phyloP scores from a whole-genome alignment of 2,113 vertebrate genomes.

The Semnornis frantzii region DNA sequence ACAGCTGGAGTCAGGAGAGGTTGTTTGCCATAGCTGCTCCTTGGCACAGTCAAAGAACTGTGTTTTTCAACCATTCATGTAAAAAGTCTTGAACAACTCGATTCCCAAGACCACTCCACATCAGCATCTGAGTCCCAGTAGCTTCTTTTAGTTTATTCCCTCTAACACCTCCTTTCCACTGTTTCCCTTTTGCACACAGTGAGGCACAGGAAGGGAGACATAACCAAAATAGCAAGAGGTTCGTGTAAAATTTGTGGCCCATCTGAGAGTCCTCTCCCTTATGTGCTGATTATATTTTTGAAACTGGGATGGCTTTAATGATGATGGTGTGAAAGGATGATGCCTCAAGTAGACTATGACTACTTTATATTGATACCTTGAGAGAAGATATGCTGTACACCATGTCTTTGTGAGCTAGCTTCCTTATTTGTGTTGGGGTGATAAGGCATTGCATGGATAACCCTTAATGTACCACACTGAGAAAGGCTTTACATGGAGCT shows the following conservation, averaged over 20 bases:
- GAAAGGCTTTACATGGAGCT: background rate
- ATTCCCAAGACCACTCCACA: background rate
- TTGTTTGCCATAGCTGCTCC: background rate
- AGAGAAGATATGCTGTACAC: background rate
- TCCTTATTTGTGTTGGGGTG: background rate
- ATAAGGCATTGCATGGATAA: background rate
- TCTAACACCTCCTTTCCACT: background rate
- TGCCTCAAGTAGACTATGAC: background rate
- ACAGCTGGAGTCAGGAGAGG: background rate
- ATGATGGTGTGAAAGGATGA: background rate
- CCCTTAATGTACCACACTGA: background rate
- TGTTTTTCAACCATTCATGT: rapidly evolving
- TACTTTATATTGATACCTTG: background rate
- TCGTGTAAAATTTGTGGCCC: background rate
- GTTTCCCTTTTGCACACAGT: rapidly evolving
- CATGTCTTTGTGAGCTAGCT: background rate
- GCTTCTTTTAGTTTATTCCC: background rate
- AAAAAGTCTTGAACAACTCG: rapidly evolving
- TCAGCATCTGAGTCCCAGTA: rapidly evolving
- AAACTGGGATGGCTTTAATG: background rate
- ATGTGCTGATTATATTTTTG: background rate
- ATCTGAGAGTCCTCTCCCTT: background rate
- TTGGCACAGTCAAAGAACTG: background rate
- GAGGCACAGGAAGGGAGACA: background rate
- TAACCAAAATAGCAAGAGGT: rapidly evolving